Conservation (phyloP, 2,797 vertebrate species). For the Macropodus opercularis region DNA sequence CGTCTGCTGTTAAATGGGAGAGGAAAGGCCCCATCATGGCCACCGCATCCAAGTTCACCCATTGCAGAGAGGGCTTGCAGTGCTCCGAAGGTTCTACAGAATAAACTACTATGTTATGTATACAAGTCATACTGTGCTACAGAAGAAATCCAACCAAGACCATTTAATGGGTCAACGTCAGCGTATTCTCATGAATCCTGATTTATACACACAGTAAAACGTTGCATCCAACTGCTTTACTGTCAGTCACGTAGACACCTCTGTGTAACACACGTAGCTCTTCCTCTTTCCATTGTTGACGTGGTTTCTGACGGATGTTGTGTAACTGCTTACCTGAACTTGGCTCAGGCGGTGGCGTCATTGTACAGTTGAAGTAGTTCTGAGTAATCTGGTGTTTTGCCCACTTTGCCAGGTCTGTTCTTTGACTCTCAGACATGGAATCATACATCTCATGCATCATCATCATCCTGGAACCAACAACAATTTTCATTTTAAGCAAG, state of each 20-base stretch:
- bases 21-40: conserved; percentile 72
- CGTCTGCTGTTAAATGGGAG: conserved; percentile 36
- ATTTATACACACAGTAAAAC: not conserved
- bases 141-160: too few relatives aligned
- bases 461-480: conserved; percentile 66
- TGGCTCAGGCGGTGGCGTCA: not conserved
- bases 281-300: too few relatives aligned
- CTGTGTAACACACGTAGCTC: not conserved
- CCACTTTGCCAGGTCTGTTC: conserved; percentile 63
- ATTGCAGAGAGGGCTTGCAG: conserved; percentile 53
- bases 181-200: too few relatives aligned
- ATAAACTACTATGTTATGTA: not conserved
- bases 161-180: too few relatives aligned
- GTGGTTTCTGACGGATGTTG: not conserved
- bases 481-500: not conserved
- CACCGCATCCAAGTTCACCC: conserved; percentile 59
- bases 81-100: not conserved
- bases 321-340: conserved; percentile 24
- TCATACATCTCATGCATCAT: conserved; percentile 55
- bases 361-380: conserved; percentile 64
- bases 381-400: conserved; percentile 62
- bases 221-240: not conserved
- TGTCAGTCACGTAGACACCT: not conserved
- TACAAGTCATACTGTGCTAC: not conserved
- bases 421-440: conserved; percentile 52